These are phyloP conservation scores for Papilio helenus DNA, from an alignment of 1,140 invertebrate genomes.

Conservation along the genomic window DNA sequence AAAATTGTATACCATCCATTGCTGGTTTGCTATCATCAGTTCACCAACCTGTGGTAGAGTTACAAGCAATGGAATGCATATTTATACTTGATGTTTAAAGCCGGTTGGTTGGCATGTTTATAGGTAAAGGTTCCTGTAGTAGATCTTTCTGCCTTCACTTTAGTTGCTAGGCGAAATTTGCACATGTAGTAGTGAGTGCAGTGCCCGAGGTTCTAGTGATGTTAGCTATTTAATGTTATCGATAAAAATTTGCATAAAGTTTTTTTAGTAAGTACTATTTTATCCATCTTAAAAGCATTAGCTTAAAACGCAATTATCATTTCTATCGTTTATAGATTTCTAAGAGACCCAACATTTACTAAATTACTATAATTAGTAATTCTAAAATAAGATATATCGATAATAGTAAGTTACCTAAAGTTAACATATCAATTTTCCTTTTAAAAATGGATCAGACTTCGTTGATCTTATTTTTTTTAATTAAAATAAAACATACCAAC, in stretches of 20 bases:
- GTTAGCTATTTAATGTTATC: slow-evolving; percentile 42
- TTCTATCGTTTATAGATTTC: no score
- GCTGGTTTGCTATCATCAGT: not conserved
- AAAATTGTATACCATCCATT: not conserved
- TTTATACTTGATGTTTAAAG: slow-evolving; percentile 9
- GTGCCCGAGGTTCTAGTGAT: slow-evolving; percentile 59
- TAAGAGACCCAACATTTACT: no score
- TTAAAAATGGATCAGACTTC: not conserved
- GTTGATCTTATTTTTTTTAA: not conserved
- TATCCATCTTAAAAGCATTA: no score
- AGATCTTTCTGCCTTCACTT: slow-evolving; percentile 76
- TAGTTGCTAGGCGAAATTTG: slow-evolving; percentile 70
- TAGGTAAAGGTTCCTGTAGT: slow-evolving; percentile 54
- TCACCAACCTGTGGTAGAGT: no score
- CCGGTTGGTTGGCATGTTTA: slow-evolving; percentile 49
- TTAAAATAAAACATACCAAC: no score
- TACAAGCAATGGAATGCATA: slow-evolving; percentile 43
- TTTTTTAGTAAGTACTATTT: no score
- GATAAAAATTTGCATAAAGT: slow-evolving; percentile 37
- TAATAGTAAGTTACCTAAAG: not conserved
- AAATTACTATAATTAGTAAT: no score
- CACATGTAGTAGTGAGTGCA: slow-evolving; percentile 66
- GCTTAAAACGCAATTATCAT: no score
- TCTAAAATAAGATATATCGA: not conserved
- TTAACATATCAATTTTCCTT: not conserved